phyloP scores from a whole-genome alignment of 2,113 vertebrate genomes.

The Paracanthobrama guichenoti region DNA sequence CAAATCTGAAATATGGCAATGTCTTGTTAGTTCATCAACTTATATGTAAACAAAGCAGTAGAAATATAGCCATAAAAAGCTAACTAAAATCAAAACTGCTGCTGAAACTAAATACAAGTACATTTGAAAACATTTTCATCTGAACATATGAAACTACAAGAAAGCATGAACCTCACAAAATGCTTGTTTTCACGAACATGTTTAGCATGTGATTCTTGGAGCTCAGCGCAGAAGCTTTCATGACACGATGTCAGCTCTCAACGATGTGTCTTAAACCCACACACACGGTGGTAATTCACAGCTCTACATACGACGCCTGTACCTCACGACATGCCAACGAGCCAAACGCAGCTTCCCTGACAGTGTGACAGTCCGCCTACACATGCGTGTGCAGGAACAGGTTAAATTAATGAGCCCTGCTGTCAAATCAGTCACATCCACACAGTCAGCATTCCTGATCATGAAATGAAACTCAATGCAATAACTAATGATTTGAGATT shows the following conservation, averaged over 20 bases:
- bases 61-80: background rate
- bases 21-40: no score
- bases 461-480: background rate
- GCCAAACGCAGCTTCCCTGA: background rate
- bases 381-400: background rate
- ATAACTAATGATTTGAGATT: background rate
- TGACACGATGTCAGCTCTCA: background rate
- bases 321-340: background rate
- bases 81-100: background rate
- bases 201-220: background rate
- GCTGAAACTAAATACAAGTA: background rate
- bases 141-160: background rate
- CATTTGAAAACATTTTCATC: background rate
- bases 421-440: background rate
- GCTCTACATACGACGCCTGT: conserved; percentile 1
- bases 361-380: background rate
- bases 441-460: background rate
- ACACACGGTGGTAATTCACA: background rate
- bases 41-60: no score
- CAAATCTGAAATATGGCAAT: no score
- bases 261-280: background rate
- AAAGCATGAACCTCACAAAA: background rate
- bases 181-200: background rate
- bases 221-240: background rate
- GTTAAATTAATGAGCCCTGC: background rate